Conservation (phyloP, 2,113 vertebrate species). For the Tricholaema leucomelas region DNA sequence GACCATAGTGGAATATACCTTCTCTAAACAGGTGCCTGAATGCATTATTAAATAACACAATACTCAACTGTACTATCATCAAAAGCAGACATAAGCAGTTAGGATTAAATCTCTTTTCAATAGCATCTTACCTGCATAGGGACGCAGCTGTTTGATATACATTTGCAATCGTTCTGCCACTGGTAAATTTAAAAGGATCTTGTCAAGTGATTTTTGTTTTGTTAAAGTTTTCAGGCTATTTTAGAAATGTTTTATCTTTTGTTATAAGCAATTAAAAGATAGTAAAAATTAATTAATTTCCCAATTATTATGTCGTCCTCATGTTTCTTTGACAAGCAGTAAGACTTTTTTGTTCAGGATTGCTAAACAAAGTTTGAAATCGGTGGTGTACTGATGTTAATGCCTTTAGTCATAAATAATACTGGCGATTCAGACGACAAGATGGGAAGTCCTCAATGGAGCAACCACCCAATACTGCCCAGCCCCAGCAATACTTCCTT, state of each 20-base stretch:
- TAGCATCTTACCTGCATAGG: slow-evolving; percentile 34
- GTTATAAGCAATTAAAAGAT: neutral
- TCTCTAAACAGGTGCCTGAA: slow-evolving; percentile 64
- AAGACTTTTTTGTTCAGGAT: neutral
- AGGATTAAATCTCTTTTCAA: slow-evolving; percentile 40
- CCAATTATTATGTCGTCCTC: neutral
- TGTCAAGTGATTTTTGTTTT: neutral
- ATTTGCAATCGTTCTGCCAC: slow-evolving; percentile 3
- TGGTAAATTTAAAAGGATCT: neutral
- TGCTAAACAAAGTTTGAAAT: neutral
- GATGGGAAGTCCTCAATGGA: neutral
- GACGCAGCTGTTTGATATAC: slow-evolving; percentile 36
- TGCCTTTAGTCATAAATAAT: neutral
- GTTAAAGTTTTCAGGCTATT: neutral
- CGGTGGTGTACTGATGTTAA: neutral
- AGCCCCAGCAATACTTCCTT: neutral
- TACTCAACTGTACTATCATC: slow-evolving; percentile 49
- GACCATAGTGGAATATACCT: slow-evolving; percentile 49
- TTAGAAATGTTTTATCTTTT: neutral
- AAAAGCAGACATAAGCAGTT: slow-evolving; percentile 35
- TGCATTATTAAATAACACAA: slow-evolving; percentile 67
- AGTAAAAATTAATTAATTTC: neutral
- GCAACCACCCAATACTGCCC: neutral
- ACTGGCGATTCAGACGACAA: neutral
- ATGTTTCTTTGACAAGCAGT: neutral